Percentiles rank a stretch among this genome's conserved stretches.
These are phyloP conservation scores for Picus viridis DNA, from an alignment of 2,797 vertebrate genomes.

Conservation along the genomic window DNA sequence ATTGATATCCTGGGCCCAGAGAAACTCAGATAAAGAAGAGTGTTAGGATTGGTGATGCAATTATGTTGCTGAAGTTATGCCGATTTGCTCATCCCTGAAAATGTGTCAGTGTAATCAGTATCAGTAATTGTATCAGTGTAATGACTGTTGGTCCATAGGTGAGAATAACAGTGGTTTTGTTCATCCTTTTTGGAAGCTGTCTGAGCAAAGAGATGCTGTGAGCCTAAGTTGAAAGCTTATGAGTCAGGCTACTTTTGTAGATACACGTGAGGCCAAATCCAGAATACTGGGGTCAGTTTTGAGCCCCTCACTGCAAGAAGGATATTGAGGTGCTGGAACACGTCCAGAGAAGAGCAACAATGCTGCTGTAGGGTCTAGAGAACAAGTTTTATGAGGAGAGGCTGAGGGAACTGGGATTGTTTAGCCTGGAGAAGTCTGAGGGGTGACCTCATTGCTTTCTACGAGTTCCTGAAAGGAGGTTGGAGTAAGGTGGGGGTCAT, in stretches of 20 bases:
- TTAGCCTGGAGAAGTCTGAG: no score
- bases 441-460: no score
- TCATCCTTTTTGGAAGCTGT: background rate
- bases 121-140: background rate
- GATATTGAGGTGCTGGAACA: no score
- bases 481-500: no score
- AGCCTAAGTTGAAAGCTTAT: background rate
- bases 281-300: no score
- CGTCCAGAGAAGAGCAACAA: no score
- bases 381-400: no score
- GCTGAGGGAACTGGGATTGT: no score
- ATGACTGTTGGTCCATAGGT: background rate
- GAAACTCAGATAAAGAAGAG: background rate
- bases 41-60: background rate
- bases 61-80: background rate
- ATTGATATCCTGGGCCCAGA: background rate
- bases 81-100: background rate
- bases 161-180: background rate
- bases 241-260: background rate
- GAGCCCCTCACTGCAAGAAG: no score
- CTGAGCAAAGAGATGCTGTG: background rate
- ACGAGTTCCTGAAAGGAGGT: no score
- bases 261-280: fast-evolving
- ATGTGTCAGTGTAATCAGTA: background rate
- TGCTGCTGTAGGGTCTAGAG: no score